Conservation (phyloP, 2,888 invertebrate species). For the Lasioglossum calceatum region DNA sequence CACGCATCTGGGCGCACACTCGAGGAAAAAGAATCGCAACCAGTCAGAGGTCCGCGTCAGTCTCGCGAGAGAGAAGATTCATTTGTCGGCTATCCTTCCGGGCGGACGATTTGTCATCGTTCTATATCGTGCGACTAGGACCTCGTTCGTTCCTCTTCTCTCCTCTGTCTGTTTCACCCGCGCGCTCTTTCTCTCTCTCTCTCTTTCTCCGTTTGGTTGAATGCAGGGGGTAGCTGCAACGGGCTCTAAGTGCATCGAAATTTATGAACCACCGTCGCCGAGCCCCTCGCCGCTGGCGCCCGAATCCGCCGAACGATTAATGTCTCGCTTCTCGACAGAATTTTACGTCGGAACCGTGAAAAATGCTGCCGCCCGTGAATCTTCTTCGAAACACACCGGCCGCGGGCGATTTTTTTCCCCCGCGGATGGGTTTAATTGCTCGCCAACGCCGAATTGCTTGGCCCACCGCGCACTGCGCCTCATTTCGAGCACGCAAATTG, state of each 20-base stretch:
- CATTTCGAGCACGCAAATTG: conserved; percentile 35
- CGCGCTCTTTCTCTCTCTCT: not conserved
- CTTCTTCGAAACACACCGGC: not conserved
- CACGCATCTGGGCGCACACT: conserved; percentile 23
- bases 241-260: conserved; percentile 74
- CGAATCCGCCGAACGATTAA: conserved; percentile 69
- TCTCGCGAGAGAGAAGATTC: conserved; percentile 43
- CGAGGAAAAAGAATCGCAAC: not conserved
- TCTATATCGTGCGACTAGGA: conserved; percentile 35
- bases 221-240: conserved; percentile 49
- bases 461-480: conserved; percentile 16
- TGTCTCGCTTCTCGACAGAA: conserved; percentile 65
- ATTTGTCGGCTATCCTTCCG: conserved; percentile 47
- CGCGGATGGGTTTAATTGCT: conserved; percentile 52
- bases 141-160: not conserved
- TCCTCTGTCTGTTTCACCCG: not conserved
- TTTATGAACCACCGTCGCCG: conserved; percentile 69
- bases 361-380: conserved; percentile 59
- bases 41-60: conserved; percentile 21
- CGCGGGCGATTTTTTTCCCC: conserved; percentile 16
- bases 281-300: conserved; percentile 32
- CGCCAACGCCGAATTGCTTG: conserved; percentile 38
- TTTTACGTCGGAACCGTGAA: conserved; percentile 68
- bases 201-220: conserved; percentile 10
- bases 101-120: conserved; percentile 65